Percentiles rank a stretch among this genome's conserved stretches.
Conservation (phyloP, 2,888 invertebrate genomes). For the Deilephila elpenor region DNA sequence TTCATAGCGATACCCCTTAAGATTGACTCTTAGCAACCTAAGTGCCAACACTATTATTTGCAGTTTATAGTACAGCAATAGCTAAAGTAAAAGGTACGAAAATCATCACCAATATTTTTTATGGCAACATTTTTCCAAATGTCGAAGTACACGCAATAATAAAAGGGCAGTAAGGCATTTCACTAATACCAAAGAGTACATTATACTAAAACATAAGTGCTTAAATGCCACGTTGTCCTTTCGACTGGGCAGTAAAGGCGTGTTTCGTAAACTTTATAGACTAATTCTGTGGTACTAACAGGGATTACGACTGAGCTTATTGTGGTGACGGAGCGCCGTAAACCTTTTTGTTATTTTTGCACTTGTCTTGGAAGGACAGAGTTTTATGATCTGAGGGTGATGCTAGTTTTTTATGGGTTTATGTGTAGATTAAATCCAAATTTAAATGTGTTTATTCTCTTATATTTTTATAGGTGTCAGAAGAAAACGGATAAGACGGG, state of each 20-base stretch:
- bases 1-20: too few species aligned
- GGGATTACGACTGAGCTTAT: constrained; percentile 37
- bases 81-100: not conserved
- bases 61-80: too few species aligned
- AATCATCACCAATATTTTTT: not conserved
- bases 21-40: too few species aligned
- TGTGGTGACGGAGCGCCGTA: constrained; percentile 23
- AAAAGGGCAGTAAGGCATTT: not conserved
- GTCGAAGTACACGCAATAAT: not conserved
- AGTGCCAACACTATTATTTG: too few species aligned
- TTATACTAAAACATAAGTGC: not conserved
- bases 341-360: constrained; percentile 20
- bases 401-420: not conserved
- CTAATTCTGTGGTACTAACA: constrained; percentile 33
- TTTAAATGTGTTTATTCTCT: not conserved
- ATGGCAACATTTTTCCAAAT: not conserved
- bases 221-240: constrained; percentile 23
- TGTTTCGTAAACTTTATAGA: constrained; percentile 32
- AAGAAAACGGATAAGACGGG: too few species aligned
- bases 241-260: constrained; percentile 5
- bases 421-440: not conserved
- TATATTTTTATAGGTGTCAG: not conserved
- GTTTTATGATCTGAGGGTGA: not conserved
- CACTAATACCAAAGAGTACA: not conserved
- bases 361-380: constrained; percentile 19